Base-by-base conservation (phyloP, 1,140 invertebrate genomes). In the Magallana angulata region DNA sequence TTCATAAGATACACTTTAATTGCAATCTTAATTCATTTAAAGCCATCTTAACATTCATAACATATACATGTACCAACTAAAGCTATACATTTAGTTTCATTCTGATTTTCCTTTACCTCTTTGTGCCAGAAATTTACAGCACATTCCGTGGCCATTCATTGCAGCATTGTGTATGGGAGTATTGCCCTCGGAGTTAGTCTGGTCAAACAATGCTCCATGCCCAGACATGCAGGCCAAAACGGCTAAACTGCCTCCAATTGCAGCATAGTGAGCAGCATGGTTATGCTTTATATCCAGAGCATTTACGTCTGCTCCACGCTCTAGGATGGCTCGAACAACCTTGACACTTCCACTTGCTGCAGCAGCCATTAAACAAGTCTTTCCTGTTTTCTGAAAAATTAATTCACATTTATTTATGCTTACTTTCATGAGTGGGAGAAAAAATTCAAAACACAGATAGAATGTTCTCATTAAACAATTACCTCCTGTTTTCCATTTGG, bases 281-380 rank as follows among this genome's bases (percentile, higher is more conserved):
- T 91, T 90, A 80, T 93, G 92, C 59, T 92, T 88, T n/a, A 90
- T 88, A 86, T 95, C 95, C 8, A 92, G 82, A 4, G 87, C 88
- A 90, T 95, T 93, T 0, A 94, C 92, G 85, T 92, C 91, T 18
- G 88, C 94, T 5, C 93, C 93, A 71, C 89, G 91, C 71, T 92
- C 91, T 12, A 95, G 85, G 58, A 95, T 93, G 48, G 93, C 93
- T 84, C 91, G 86, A 36, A 93, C 93, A 24, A 95, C 92, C 82
- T 91, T 92, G 14, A 89, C 88, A 90, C 92, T 93, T 8, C 95
- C 95, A 91, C 92, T 93, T 11, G 85, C 71, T 57, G 92, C 91
- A 36, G 95, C 94, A 18, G 93, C 92, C 94, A 95, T 95, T 36
- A 95, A 87, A 56, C 94, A 92, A 76, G 94, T 95, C 64, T 91